phyloP scores from a whole-genome alignment of 2,888 invertebrate genomes.

The Pristionchus entomophagus region DNA sequence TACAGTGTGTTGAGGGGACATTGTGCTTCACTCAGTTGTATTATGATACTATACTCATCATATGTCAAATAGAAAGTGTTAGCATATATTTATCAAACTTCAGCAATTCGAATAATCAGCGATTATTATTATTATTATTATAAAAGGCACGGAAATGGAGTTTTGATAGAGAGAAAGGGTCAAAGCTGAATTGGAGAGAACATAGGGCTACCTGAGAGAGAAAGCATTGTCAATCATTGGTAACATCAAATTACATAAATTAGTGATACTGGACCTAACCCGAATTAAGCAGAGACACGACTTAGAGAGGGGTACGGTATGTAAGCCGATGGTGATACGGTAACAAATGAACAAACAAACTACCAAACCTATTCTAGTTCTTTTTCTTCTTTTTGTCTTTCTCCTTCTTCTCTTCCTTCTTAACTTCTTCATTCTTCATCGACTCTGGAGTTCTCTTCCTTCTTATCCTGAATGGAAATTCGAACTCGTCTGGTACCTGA shows the following conservation, averaged over 20 bases:
- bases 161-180: conserved; percentile 2
- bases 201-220: conserved; percentile 14
- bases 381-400: conserved; percentile 41
- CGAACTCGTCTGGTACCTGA: conserved; percentile 65
- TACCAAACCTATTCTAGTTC: not conserved
- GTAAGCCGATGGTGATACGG: not conserved
- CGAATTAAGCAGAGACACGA: conserved; percentile 34
- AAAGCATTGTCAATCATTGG: conserved; percentile 31
- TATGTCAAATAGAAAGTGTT: too few species aligned
- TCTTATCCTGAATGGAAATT: conserved; percentile 56
- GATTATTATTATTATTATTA: not conserved
- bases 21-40: too few species aligned
- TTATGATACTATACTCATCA: too few species aligned
- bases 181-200: conserved; percentile 24
- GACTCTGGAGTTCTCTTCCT: not conserved
- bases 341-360: not conserved
- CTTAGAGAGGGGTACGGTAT: conserved; percentile 27
- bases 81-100: conserved; percentile 13
- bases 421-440: conserved; percentile 23
- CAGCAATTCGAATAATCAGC: not conserved
- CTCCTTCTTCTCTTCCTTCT: conserved; percentile 37
- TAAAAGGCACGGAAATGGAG: not conserved
- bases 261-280: conserved; percentile 32
- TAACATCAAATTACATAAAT: conserved; percentile 41
- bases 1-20: too few species aligned